Conservation (phyloP, 2,113 vertebrate species). For the Anser cygnoides region DNA sequence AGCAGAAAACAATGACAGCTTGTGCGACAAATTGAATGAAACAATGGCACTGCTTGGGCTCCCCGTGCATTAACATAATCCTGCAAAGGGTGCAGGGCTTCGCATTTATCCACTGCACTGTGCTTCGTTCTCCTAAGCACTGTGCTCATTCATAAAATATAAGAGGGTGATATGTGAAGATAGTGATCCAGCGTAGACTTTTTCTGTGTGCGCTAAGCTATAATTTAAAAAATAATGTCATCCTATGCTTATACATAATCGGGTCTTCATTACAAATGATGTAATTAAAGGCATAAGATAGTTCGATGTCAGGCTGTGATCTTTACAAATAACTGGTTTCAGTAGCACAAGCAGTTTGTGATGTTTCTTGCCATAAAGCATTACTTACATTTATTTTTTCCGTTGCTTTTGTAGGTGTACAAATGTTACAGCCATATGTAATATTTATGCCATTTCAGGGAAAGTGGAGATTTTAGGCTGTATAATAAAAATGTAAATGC, state of each 20-base stretch:
- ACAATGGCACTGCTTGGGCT: fast-evolving
- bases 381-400: neutral
- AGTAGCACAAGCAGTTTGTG: neutral
- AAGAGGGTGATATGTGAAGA: neutral
- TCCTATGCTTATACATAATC: neutral
- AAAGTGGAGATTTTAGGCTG: neutral
- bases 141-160: neutral
- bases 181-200: neutral
- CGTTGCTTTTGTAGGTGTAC: neutral
- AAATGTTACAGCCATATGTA: neutral
- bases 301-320: neutral
- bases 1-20: neutral
- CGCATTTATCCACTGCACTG: fast-evolving
- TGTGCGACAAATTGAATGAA: neutral
- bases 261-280: neutral
- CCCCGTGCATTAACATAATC: neutral
- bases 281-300: neutral
- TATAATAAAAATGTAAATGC: neutral
- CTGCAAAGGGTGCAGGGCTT: neutral
- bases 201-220: neutral
- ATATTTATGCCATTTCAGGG: neutral
- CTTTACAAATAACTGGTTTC: neutral
- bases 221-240: neutral
- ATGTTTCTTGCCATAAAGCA: neutral
- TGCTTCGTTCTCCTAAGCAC: neutral